These are phyloP conservation scores for Papilio demoleus DNA, from an alignment of 2,888 invertebrate genomes.

Conservation along the genomic window DNA sequence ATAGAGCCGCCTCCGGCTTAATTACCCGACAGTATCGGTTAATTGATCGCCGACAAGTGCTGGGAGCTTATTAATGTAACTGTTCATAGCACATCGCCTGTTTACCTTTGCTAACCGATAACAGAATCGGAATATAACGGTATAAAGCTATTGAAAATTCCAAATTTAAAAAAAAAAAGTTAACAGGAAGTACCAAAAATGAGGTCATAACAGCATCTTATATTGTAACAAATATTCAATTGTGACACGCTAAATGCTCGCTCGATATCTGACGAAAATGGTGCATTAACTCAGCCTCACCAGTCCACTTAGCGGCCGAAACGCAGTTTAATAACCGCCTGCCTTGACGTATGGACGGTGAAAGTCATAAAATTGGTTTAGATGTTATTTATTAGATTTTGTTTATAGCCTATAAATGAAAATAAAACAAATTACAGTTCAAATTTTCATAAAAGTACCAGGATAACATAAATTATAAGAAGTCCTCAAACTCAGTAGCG, in stretches of 20 bases:
- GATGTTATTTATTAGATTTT: slow-evolving; percentile 29
- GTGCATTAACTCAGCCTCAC: slow-evolving; percentile 49
- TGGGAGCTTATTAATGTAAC: slow-evolving; percentile 43
- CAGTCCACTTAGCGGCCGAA: slow-evolving; percentile 47
- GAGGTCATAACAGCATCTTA: slow-evolving; percentile 49
- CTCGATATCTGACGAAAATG: slow-evolving; percentile 45
- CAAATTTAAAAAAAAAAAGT: no score
- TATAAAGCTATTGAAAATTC: no score
- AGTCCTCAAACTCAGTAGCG: neutral
- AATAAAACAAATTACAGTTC: no score
- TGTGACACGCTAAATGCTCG: slow-evolving; percentile 51
- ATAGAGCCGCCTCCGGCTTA: slow-evolving; percentile 44
- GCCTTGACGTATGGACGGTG: slow-evolving; percentile 20
- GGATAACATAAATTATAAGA: neutral
- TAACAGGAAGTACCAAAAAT: no score
- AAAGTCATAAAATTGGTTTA: slow-evolving; percentile 31
- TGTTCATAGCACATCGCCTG: slow-evolving; percentile 37
- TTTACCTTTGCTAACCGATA: neutral
- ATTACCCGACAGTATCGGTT: slow-evolving; percentile 48
- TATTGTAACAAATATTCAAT: slow-evolving; percentile 55
- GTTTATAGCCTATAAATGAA: no score
- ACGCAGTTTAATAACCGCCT: slow-evolving; percentile 41
- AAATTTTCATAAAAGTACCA: no score
- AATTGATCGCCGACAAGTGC: slow-evolving; percentile 43
- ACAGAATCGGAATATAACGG: no score